phyloP scores from a whole-genome alignment of 92 coral and sea anemone species.

The Micromussa lordhowensis region DNA sequence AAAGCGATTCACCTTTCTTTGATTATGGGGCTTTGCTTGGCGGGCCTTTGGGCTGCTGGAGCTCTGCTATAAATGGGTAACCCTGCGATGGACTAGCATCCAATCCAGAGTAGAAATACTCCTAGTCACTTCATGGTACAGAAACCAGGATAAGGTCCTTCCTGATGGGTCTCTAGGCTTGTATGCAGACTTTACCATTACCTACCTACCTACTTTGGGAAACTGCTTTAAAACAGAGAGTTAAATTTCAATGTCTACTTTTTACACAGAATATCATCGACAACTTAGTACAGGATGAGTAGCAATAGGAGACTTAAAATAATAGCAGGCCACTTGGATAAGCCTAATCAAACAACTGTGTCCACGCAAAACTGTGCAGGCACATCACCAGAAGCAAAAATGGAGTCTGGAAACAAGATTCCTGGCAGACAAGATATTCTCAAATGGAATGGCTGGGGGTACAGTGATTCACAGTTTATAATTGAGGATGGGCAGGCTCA shows the following conservation, averaged over 20 bases:
- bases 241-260: neutral
- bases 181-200: too few species aligned
- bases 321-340: slow-evolving; percentile 70
- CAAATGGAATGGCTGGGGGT: slow-evolving; percentile 99
- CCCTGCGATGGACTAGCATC: too few species aligned
- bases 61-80: too few species aligned
- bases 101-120: too few species aligned
- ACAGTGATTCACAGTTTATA: slow-evolving; percentile 84
- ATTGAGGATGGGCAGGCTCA: slow-evolving; percentile 76
- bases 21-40: too few species aligned
- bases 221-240: neutral
- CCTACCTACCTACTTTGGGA: too few species aligned
- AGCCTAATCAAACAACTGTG: slow-evolving; percentile 6
- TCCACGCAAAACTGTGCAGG: slow-evolving; percentile 56
- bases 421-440: slow-evolving; percentile 77
- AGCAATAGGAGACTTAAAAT: slow-evolving; percentile 72
- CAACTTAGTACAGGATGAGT: slow-evolving; percentile 32
- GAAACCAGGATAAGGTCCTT: too few species aligned
- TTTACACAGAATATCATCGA: neutral
- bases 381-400: slow-evolving; percentile 12
- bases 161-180: too few species aligned
- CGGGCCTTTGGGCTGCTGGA: too few species aligned
- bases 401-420: slow-evolving; percentile 25
- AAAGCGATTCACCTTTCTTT: too few species aligned
- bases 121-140: too few species aligned